These are phyloP conservation scores for Craseonycteris thonglongyai DNA, from an alignment of 2,113 vertebrate species.

Conservation along the genomic window DNA sequence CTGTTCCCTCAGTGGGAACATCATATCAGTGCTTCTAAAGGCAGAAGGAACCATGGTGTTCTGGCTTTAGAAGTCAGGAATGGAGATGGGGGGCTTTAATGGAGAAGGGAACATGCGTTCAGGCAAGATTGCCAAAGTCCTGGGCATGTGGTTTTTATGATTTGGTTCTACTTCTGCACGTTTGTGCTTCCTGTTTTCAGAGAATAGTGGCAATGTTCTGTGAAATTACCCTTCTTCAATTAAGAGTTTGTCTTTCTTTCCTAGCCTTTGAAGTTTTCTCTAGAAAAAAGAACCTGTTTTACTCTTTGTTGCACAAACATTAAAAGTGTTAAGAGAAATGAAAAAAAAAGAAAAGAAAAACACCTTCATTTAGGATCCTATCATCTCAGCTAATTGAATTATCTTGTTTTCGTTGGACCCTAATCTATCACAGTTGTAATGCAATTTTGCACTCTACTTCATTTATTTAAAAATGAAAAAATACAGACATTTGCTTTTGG, in stretches of 20 bases:
- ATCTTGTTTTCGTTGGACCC: background rate
- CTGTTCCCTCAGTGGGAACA: background rate
- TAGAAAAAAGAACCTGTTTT: background rate
- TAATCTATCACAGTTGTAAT: background rate
- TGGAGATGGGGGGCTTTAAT: background rate
- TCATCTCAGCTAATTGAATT: background rate
- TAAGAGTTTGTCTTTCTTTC: background rate
- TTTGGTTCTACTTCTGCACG: constrained; percentile 15
- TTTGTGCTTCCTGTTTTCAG: constrained; percentile 53
- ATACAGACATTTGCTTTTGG: constrained; percentile 1
- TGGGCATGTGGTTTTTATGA: constrained; percentile 25
- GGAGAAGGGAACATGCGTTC: background rate
- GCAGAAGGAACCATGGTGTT: background rate
- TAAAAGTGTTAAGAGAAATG: background rate
- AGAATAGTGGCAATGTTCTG: background rate
- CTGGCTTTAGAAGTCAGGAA: background rate
- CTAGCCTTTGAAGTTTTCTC: background rate
- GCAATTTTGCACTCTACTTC: background rate
- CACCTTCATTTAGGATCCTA: background rate
- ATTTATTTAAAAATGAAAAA: background rate
- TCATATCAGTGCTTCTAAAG: background rate
- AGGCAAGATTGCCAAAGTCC: background rate
- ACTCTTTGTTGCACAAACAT: background rate
- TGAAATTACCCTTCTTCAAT: constrained; percentile 27
- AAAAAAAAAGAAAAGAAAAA: background rate